Evolutionary conservation across 2,888 invertebrate species (phyloP).

Genomic region (Cryptophagus acutangulus): DNA sequence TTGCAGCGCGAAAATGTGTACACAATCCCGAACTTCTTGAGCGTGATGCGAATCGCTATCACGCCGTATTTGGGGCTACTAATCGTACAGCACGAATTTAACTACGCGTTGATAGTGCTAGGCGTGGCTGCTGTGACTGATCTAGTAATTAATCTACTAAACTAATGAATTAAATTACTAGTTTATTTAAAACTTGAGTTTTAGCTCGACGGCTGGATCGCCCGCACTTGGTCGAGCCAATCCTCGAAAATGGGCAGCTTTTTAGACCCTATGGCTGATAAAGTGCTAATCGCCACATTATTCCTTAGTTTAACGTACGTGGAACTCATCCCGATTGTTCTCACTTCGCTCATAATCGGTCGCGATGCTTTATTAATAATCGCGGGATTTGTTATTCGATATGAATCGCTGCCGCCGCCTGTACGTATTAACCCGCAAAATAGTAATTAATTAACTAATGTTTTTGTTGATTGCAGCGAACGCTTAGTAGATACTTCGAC

Average conservation of each 20-base stretch:
- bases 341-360: conserved; percentile 77
- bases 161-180: background rate
- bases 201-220: conserved; percentile 94
- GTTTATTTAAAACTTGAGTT: conserved; percentile 27
- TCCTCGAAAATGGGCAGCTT: conserved; percentile 91
- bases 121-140: conserved; percentile 87
- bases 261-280: conserved; percentile 95
- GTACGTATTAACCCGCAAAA: conserved; percentile 53
- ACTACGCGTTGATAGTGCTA: conserved; percentile 75
- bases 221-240: conserved; percentile 85
- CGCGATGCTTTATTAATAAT: conserved; percentile 77
- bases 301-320: conserved; percentile 84
- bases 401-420: conserved; percentile 82
- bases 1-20: conserved; percentile 77
- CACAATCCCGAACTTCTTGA: conserved; percentile 90
- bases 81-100: conserved; percentile 76
- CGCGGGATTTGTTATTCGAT: conserved; percentile 87
- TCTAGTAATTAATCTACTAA: conserved; percentile 56
- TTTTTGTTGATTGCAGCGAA: conserved; percentile 60
- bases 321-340: conserved; percentile 73
- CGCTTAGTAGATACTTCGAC: conserved; percentile 82
- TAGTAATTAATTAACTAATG: background rate
- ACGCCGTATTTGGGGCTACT: conserved; percentile 88
- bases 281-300: conserved; percentile 83
- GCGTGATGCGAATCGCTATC: conserved; percentile 75